Conservation (phyloP, 2,113 vertebrate species). For the Tringa solitaria region DNA sequence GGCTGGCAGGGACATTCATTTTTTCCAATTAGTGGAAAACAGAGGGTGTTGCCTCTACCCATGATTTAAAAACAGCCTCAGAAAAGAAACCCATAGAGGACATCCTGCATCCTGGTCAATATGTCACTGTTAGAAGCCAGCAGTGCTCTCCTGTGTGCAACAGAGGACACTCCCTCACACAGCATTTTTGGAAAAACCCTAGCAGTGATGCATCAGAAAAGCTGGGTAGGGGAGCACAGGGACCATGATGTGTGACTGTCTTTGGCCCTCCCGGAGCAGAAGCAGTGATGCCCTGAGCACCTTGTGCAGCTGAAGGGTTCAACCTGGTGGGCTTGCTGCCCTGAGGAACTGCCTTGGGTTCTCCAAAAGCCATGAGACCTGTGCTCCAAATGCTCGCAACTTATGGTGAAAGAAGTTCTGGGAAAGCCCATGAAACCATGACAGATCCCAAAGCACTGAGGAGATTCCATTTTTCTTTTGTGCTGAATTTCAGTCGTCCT, state of each 20-base stretch:
- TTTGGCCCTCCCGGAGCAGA: background rate
- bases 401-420: background rate
- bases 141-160: background rate
- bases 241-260: background rate
- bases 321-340: background rate
- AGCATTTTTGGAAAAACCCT: background rate
- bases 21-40: constrained; percentile 23
- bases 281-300: background rate
- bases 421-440: background rate
- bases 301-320: background rate
- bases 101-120: background rate
- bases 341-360: background rate
- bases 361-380: background rate
- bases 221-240: background rate
- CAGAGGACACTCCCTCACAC: background rate
- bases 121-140: background rate
- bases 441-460: background rate
- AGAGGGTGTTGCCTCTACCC: background rate
- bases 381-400: background rate
- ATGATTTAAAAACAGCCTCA: background rate
- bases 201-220: background rate
- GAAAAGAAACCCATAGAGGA: background rate
- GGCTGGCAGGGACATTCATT: background rate
- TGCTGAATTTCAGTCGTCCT: background rate
- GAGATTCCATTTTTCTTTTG: background rate